A percentile compares a stretch with the other conserved stretches of the same genome.
Conservation (phyloP, 37 sponge, comb jelly and placozoan genomes). For the Theonella swinhoei region DNA sequence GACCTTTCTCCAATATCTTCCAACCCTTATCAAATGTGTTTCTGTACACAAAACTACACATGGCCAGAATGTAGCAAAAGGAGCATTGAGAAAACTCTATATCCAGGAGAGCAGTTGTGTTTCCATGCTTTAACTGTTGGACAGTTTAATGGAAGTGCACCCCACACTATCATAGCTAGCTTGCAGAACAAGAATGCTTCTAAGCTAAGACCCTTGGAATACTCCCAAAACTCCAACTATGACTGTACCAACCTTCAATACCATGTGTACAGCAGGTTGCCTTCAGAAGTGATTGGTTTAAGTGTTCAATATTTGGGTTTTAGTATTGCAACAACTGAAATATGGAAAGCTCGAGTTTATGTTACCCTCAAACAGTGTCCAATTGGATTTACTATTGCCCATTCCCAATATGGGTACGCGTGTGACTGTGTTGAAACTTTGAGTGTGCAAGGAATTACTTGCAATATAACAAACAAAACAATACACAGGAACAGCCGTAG, state of each 20-base stretch:
- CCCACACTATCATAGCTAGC: background rate
- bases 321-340: background rate
- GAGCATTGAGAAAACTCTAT: background rate
- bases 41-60: background rate
- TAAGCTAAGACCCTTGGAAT: background rate
- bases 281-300: background rate
- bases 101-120: slow-evolving; percentile 6
- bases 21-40: slow-evolving; percentile 8
- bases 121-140: background rate
- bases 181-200: background rate
- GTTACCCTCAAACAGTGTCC: slow-evolving; percentile 24
- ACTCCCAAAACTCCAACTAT: background rate
- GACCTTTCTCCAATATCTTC: slow-evolving; percentile 2
- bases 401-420: background rate
- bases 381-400: slow-evolving; percentile 8
- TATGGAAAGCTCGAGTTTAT: background rate
- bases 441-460: background rate
- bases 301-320: background rate
- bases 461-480: background rate
- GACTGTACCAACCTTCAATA: slow-evolving; percentile 14
- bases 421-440: background rate
- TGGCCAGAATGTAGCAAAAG: background rate
- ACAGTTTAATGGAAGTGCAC: background rate
- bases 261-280: background rate
- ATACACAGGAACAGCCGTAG: background rate